Evolutionary conservation across 2,888 invertebrate species (phyloP).

Genomic region (Siphlonurus alternatus): DNA sequence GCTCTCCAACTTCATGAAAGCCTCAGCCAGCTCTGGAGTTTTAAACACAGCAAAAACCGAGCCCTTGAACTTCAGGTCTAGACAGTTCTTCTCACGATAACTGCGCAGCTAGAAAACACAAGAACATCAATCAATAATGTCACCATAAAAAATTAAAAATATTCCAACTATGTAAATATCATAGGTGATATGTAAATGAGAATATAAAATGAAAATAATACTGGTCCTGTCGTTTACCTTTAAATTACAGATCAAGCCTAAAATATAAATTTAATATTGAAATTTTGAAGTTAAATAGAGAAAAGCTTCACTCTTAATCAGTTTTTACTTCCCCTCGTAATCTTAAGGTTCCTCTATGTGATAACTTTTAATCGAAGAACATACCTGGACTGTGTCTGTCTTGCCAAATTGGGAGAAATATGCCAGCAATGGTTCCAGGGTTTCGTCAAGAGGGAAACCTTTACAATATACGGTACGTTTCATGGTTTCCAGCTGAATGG

Average conservation of each 20-base stretch:
- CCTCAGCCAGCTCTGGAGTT: constrained; percentile 60
- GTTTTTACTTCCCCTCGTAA: too few species aligned
- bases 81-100: constrained; percentile 42
- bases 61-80: constrained; percentile 64
- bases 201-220: neutral
- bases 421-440: constrained; percentile 51
- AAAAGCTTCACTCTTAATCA: too few species aligned
- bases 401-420: constrained; percentile 54
- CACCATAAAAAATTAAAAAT: neutral
- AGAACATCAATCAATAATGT: too few species aligned
- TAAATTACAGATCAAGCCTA: neutral
- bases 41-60: constrained; percentile 82
- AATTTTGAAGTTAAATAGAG: too few species aligned
- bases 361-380: too few species aligned
- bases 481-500: constrained; percentile 59
- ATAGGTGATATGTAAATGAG: constrained; percentile 1
- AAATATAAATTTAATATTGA: too few species aligned
- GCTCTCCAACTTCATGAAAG: constrained; percentile 49
- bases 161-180: neutral
- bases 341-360: too few species aligned
- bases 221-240: neutral
- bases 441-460: constrained; percentile 54
- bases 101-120: constrained; percentile 31
- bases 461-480: constrained; percentile 72
- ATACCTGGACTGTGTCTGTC: constrained; percentile 42